Conservation (phyloP, 2,113 vertebrate species). For the Nesogale talazaci region DNA sequence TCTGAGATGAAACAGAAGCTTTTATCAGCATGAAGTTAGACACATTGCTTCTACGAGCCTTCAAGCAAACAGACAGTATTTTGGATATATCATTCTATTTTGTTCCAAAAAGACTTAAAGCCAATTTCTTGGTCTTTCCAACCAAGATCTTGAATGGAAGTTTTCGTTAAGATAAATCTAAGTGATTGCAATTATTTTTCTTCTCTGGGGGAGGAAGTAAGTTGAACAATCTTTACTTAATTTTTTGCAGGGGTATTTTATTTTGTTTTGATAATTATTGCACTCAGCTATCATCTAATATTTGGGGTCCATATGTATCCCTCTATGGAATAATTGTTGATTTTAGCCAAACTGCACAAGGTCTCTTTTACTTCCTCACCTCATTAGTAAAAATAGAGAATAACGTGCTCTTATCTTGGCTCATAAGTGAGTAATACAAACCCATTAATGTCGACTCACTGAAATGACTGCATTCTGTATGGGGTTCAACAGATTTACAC, state of each 20-base stretch:
- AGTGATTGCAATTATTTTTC: neutral
- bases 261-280: neutral
- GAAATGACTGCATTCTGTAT: neutral
- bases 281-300: constrained; percentile 5
- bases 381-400: neutral
- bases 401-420: neutral
- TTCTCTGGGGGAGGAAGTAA: neutral
- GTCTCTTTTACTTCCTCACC: neutral
- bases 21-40: neutral
- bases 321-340: neutral
- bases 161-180: constrained; percentile 41
- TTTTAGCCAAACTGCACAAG: constrained; percentile 20
- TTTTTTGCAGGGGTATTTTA: neutral
- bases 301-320: neutral
- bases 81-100: neutral
- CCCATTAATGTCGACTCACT: neutral
- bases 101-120: constrained; percentile 2
- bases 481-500: neutral
- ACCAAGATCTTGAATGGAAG: constrained; percentile 18
- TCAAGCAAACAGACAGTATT: constrained; percentile 47
- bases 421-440: neutral
- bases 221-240: neutral
- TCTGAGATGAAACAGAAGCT: neutral
- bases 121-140: constrained; percentile 53
- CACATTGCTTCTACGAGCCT: neutral